Evolutionary conservation across 2,113 vertebrate species (phyloP), one percentile per base, ranked within the genome.

Genomic region (Hippopotamus amphibius): DNA sequence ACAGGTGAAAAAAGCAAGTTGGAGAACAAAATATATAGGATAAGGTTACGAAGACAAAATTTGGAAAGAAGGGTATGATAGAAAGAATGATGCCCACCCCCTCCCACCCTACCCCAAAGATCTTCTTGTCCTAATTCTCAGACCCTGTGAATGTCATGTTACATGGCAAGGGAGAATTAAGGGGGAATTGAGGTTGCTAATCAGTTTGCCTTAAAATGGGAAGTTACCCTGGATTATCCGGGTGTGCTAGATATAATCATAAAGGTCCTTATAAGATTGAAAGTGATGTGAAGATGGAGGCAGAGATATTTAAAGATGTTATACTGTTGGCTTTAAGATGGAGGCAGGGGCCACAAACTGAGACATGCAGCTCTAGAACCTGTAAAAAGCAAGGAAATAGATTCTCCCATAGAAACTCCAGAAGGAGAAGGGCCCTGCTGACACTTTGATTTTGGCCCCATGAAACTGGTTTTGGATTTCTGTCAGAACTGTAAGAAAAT

Each of bases 11-110:
- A 87, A 82, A 93, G 48, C 37, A 82, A 89, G 66, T 83, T 87
- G n/a, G 57, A 79, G 57, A 65, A 79, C n/a, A 86, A 89, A 91
- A 83, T 88, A 2, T 55, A 14, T 79, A 77, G 37, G 26, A 65
- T 59, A 14, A 79, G 26, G 11, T 93, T 83, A 66, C 63, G 37
- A 97, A 79, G 33, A 95, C 57, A 96, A 86, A 84, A 69, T 82
- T 72, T 96, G 48, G n/a, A 88, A 96, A 69, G 5, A 72, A 81
- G 46, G 22, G 1, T 71, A 7, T 87, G 28, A 46, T 46, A 30
- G 16, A 50, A 95, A 92, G 24, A 83, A 72, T 72, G 88, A 69
- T 95, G 33, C 28, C 37, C 8, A 79, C 50, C 33, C 3, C 19
- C 11, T 79, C 33, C 50, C 21, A 19, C 28, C 3, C 33, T 28